Conservation (phyloP, 2,797 vertebrate species). For the Acanthiza pusilla region DNA sequence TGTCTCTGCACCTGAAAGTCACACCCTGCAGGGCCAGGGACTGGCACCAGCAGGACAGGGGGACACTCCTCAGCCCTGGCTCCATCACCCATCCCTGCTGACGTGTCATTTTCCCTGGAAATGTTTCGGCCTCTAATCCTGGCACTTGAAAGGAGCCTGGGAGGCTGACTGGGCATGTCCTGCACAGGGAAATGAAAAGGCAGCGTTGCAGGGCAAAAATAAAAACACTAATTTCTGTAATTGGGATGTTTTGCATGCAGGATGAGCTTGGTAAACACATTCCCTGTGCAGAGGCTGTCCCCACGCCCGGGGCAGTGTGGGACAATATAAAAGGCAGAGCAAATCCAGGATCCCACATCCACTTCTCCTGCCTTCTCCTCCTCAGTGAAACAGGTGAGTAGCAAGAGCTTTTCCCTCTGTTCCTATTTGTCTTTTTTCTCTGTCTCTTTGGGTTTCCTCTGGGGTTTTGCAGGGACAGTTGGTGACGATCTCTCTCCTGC, state of each 20-base stretch:
- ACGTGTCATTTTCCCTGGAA: not conserved
- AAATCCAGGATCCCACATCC: not conserved
- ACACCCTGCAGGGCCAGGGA: not conserved
- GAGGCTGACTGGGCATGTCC: not conserved
- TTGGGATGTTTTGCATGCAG: not conserved
- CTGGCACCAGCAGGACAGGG: too few relatives aligned
- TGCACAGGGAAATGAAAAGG: not conserved
- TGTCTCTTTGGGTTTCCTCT: not conserved
- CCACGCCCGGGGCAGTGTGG: not conserved
- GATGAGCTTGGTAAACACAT: not conserved
- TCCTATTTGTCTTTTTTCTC: not conserved
- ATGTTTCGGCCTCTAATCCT: not conserved
- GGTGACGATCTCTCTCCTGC: rapidly evolving
- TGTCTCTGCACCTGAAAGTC: not conserved
- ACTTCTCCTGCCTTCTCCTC: not conserved
- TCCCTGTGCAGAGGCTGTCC: not conserved
- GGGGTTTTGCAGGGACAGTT: not conserved
- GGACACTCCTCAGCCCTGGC: not conserved
- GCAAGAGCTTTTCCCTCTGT: too few relatives aligned
- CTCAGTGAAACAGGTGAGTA: not conserved
- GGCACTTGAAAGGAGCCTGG: not conserved
- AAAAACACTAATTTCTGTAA: not conserved
- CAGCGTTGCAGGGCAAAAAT: not conserved
- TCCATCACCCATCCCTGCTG: not conserved
- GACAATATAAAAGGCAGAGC: not conserved